Percentiles rank a stretch among this genome's conserved stretches.
phyloP scores from a whole-genome alignment of 2,113 vertebrate species.

The Ranitomeya variabilis region DNA sequence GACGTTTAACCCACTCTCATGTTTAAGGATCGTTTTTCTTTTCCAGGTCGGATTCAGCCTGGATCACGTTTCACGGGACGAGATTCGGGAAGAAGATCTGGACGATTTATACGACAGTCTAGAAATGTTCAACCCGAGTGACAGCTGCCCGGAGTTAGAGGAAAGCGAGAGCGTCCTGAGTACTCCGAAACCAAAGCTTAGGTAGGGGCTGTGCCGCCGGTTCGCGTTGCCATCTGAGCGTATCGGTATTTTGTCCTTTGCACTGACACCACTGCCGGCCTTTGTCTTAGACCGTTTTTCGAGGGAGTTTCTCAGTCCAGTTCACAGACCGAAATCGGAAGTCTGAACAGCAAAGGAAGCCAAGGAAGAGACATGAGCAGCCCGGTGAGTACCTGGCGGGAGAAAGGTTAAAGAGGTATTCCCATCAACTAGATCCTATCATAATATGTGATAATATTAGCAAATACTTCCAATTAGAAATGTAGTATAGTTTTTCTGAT shows the following conservation, averaged over 20 bases:
- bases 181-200: slow-evolving; percentile 90
- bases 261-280: background rate
- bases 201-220: slow-evolving; percentile 64
- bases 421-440: too few relatives aligned
- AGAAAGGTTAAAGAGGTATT: background rate
- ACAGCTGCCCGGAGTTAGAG: slow-evolving; percentile 92
- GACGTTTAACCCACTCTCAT: background rate
- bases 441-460: too few relatives aligned
- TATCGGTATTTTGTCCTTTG: slow-evolving; percentile 38
- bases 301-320: slow-evolving; percentile 94
- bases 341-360: slow-evolving; percentile 90
- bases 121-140: slow-evolving; percentile 94
- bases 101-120: slow-evolving; percentile 92
- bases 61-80: slow-evolving; percentile 88
- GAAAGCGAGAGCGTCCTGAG: slow-evolving; percentile 93
- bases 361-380: slow-evolving; percentile 81
- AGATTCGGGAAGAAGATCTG: slow-evolving; percentile 91
- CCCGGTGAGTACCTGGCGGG: slow-evolving; percentile 72
- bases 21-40: background rate
- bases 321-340: slow-evolving; percentile 92
- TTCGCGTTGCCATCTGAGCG: background rate
- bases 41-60: slow-evolving; percentile 85
- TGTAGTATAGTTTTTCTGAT: too few relatives aligned
- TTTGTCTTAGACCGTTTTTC: slow-evolving; percentile 83
- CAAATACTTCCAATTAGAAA: too few relatives aligned